These are phyloP conservation scores for Brachyptera putata DNA, from an alignment of 2,888 invertebrate species.

Conservation along the genomic window DNA sequence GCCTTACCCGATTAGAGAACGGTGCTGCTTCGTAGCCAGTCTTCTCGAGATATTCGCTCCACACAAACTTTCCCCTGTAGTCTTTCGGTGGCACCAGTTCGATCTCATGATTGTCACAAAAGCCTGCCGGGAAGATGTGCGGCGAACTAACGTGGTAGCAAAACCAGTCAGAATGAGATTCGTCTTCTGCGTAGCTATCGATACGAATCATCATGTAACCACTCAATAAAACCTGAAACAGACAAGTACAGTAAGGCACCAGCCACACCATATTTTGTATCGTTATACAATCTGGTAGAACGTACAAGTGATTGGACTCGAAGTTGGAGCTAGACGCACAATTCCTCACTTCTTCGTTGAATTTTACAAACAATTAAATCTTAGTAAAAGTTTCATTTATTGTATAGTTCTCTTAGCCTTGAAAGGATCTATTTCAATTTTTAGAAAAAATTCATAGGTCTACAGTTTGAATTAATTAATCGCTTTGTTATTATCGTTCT, in stretches of 20 bases:
- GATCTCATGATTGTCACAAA: constrained; percentile 79
- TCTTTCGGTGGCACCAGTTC: constrained; percentile 80
- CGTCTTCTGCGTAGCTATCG: constrained; percentile 81
- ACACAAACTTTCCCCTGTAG: constrained; percentile 63
- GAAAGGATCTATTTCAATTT: too few species aligned
- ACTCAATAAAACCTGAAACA: constrained; percentile 73
- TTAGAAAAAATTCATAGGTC: too few species aligned
- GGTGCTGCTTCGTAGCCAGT: constrained; percentile 64
- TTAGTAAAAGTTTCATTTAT: too few species aligned
- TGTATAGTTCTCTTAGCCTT: too few species aligned
- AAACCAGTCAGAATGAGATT: constrained; percentile 86
- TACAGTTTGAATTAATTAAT: too few species aligned
- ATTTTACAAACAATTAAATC: too few species aligned
- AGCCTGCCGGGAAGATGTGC: constrained; percentile 92
- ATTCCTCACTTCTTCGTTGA: too few species aligned
- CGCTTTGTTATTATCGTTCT: too few species aligned
- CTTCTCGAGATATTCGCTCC: constrained; percentile 69
- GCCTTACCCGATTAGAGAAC: too few species aligned
- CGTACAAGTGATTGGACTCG: background rate
- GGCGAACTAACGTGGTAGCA: constrained; percentile 93
- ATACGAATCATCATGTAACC: constrained; percentile 96
- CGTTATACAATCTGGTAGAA: background rate
- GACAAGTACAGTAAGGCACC: too few species aligned
- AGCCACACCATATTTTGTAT: background rate
- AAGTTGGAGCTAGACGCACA: background rate